Evolutionary conservation across 2,113 vertebrate species (phyloP).

Genomic region (Bothrops jararaca): DNA sequence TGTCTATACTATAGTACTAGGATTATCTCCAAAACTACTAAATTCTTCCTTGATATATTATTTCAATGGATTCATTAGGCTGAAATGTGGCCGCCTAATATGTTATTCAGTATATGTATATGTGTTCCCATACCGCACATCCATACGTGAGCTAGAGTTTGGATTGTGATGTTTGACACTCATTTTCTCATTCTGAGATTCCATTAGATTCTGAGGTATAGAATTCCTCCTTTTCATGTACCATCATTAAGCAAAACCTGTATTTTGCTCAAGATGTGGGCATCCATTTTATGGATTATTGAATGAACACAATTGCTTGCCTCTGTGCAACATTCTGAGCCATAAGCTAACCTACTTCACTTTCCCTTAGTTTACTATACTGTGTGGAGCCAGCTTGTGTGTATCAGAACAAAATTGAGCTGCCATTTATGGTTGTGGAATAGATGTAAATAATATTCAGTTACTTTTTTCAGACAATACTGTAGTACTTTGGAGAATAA

Average conservation of each 20-base stretch:
- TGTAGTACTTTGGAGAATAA: neutral
- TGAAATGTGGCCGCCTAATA: neutral
- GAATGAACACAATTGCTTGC: neutral
- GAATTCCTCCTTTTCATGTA: neutral
- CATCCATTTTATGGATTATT: neutral
- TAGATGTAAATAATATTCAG: neutral
- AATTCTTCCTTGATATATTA: neutral
- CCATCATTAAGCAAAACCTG: neutral
- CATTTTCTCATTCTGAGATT: neutral
- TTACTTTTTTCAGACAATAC: neutral
- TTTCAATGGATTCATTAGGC: neutral
- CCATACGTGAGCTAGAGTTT: neutral
- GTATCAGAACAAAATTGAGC: neutral
- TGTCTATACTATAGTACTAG: neutral
- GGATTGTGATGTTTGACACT: neutral
- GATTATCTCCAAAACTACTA: neutral
- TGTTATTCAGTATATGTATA: neutral
- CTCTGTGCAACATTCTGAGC: neutral
- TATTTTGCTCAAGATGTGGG: neutral
- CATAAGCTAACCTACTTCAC: neutral
- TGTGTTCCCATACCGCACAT: neutral
- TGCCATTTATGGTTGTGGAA: neutral
- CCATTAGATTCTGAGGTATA: neutral
- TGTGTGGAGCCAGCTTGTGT: neutral
- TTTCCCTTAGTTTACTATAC: neutral